phyloP scores from a whole-genome alignment of 2,113 vertebrate genomes.

The Platichthys flesus region DNA sequence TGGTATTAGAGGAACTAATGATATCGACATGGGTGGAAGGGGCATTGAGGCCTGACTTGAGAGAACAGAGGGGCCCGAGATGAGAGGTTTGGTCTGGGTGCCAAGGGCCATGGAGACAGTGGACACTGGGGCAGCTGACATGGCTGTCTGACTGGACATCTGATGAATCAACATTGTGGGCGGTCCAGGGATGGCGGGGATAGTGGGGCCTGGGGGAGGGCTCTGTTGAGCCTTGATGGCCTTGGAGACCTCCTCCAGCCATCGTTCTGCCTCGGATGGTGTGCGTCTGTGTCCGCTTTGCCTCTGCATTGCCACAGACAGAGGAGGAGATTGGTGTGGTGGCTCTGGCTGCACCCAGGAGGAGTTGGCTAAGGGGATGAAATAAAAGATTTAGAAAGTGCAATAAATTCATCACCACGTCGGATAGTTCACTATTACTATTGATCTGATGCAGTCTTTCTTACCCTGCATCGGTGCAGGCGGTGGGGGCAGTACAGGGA shows the following conservation, averaged over 20 bases:
- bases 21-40: constrained; percentile 71
- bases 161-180: constrained; percentile 66
- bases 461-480: constrained; percentile 78
- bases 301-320: constrained; percentile 58
- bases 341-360: constrained; percentile 79
- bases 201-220: constrained; percentile 70
- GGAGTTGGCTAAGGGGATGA: constrained; percentile 55
- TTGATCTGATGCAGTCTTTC: not conserved
- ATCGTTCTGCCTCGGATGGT: constrained; percentile 91
- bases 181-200: constrained; percentile 72
- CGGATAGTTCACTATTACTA: not conserved
- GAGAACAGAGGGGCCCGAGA: constrained; percentile 50
- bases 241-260: constrained; percentile 92
- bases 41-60: constrained; percentile 55
- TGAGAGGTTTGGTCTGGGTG: constrained; percentile 64
- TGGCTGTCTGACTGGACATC: constrained; percentile 56
- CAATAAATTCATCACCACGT: not conserved
- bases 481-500: constrained; percentile 73
- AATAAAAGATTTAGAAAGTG: constrained; percentile 7
- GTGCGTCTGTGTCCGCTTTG: constrained; percentile 87
- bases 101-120: constrained; percentile 52
- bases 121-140: constrained; percentile 59
- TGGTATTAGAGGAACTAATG: constrained; percentile 75
- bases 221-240: constrained; percentile 86
- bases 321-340: constrained; percentile 72